A percentile compares a stretch with the other conserved stretches of the same genome.
phyloP scores from a whole-genome alignment of 2,113 vertebrate genomes.

The Cottus gobio region DNA sequence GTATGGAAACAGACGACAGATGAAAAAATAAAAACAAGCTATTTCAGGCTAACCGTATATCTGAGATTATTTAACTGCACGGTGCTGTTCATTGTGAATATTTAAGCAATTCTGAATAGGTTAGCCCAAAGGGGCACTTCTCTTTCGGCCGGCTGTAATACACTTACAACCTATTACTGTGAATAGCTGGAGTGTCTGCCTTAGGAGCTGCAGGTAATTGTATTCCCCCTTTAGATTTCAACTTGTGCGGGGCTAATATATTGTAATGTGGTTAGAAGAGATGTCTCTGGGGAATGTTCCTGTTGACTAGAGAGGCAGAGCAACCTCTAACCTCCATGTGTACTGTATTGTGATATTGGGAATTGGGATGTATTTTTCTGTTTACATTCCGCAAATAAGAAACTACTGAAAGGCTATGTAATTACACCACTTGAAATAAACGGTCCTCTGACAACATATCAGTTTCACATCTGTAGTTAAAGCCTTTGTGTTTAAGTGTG shows the following conservation, averaged over 20 bases:
- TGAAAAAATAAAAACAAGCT: slow-evolving; percentile 22
- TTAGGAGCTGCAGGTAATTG: slow-evolving; percentile 58
- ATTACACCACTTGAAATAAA: slow-evolving; percentile 47
- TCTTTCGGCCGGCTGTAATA: slow-evolving; percentile 56
- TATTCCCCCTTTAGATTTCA: slow-evolving; percentile 55
- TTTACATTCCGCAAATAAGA: slow-evolving; percentile 30
- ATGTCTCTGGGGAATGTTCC: slow-evolving; percentile 40
- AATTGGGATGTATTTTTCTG: slow-evolving; percentile 12
- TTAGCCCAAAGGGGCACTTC: slow-evolving; percentile 48
- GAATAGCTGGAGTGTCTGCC: slow-evolving; percentile 52
- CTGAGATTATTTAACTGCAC: slow-evolving; percentile 47
- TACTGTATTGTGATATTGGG: slow-evolving; percentile 6
- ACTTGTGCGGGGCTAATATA: slow-evolving; percentile 45
- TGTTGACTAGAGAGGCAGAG: slow-evolving; percentile 35
- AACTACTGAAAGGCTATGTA: slow-evolving; percentile 17
- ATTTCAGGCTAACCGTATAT: slow-evolving; percentile 14
- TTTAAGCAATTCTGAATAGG: slow-evolving; percentile 49
- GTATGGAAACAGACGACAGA: slow-evolving; percentile 19
- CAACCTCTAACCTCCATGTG: slow-evolving; percentile 24
- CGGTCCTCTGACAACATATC: slow-evolving; percentile 3
- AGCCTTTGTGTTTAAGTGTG: slow-evolving; percentile 25
- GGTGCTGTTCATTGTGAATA: slow-evolving; percentile 50
- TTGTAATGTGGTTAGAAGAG: slow-evolving; percentile 49
- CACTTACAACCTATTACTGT: slow-evolving; percentile 61
- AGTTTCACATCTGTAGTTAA: slow-evolving; percentile 37